A percentile compares a stretch with the other conserved stretches of the same genome.
Conservation (phyloP, 2,113 vertebrate genomes). For the Passer montanus region DNA sequence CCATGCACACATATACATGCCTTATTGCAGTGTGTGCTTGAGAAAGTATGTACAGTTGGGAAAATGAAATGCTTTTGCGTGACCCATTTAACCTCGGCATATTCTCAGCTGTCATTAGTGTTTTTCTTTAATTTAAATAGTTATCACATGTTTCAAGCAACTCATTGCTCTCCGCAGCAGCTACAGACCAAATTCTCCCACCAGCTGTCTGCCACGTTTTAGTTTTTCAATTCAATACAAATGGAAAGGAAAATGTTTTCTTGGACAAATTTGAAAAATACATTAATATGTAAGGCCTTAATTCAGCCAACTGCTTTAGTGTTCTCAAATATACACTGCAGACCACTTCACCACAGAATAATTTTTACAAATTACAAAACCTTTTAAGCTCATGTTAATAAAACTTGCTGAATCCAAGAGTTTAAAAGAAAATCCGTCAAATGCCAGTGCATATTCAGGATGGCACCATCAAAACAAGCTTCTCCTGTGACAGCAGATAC, state of each 20-base stretch:
- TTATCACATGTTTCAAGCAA: slow-evolving; percentile 40
- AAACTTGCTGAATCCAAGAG: not conserved
- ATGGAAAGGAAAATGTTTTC: slow-evolving; percentile 18
- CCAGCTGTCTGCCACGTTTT: not conserved
- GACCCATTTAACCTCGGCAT: slow-evolving; percentile 14
- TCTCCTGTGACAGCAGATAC: not conserved
- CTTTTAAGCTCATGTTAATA: not conserved
- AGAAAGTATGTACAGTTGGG: not conserved
- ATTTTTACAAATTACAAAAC: not conserved
- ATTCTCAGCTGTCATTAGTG: slow-evolving; percentile 43
- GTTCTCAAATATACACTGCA: not conserved
- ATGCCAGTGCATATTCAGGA: not conserved
- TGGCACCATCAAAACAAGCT: not conserved
- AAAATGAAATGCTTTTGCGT: slow-evolving; percentile 14
- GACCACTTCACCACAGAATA: not conserved
- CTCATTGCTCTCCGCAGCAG: not conserved
- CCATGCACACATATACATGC: not conserved
- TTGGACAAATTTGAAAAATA: not conserved
- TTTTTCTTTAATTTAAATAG: slow-evolving; percentile 43
- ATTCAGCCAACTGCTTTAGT: not conserved
- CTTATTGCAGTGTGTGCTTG: not conserved
- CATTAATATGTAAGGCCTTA: not conserved
- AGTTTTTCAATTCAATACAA: not conserved
- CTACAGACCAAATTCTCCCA: slow-evolving; percentile 37
- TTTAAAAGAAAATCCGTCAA: not conserved